Evolutionary conservation across 2,113 vertebrate genomes (phyloP).

Genomic region (Ptilorrhoa leucosticta): DNA sequence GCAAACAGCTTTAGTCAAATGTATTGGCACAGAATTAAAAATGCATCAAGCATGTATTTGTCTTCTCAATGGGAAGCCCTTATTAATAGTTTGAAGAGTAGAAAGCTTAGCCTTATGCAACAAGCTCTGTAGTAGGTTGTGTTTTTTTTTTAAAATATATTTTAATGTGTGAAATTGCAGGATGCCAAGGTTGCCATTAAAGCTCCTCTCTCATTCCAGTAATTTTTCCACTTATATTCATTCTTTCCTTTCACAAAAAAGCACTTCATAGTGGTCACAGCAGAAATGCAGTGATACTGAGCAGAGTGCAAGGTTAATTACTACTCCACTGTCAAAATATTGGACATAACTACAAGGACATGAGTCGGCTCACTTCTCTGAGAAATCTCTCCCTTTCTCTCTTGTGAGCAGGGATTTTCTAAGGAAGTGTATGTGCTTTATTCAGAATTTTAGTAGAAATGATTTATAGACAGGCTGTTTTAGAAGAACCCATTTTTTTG

Average conservation of each 20-base stretch:
- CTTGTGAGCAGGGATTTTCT: background rate
- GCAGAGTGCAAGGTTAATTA: constrained; percentile 59
- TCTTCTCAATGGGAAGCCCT: constrained; percentile 81
- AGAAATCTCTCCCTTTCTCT: background rate
- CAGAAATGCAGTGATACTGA: constrained; percentile 37
- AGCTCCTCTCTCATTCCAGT: constrained; percentile 72
- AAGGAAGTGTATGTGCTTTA: background rate
- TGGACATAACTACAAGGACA: constrained; percentile 47
- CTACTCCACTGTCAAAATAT: constrained; percentile 60
- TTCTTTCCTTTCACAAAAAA: constrained; percentile 62
- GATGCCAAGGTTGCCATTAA: constrained; percentile 77
- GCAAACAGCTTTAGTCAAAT: constrained; percentile 85
- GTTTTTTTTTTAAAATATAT: constrained; percentile 67
- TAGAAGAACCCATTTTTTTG: background rate
- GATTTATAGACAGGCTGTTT: background rate
- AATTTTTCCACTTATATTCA: constrained; percentile 72
- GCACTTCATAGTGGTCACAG: constrained; percentile 61
- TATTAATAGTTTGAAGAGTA: constrained; percentile 83
- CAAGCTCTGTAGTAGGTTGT: constrained; percentile 57
- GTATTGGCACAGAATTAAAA: constrained; percentile 86
- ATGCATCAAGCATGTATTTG: constrained; percentile 83
- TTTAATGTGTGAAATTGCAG: constrained; percentile 83
- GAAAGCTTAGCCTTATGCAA: constrained; percentile 77
- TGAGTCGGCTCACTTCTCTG: background rate
- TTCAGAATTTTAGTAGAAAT: background rate